These are phyloP conservation scores for Watsonalla binaria DNA, from an alignment of 2,888 invertebrate genomes.

Conservation along the genomic window DNA sequence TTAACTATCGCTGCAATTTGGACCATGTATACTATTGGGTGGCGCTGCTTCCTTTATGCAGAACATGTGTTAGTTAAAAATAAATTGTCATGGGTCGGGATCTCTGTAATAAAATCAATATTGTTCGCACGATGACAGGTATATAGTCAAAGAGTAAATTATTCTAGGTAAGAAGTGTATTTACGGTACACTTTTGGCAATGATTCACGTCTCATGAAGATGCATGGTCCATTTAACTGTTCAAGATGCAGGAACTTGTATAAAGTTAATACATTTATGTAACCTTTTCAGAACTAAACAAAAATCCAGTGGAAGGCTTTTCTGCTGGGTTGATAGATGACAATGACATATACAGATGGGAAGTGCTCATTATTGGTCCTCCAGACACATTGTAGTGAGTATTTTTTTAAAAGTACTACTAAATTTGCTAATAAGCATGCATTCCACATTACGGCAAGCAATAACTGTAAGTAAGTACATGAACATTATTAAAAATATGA, in stretches of 20 bases:
- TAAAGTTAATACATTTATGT: constrained; percentile 4
- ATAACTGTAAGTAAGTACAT: too few relatives aligned
- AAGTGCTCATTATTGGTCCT: constrained; percentile 99
- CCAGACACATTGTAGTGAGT: constrained; percentile 99
- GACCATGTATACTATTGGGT: constrained; percentile 12
- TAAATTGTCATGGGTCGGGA: constrained; percentile 14
- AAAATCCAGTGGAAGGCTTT: constrained; percentile 99
- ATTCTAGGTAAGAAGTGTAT: constrained; percentile 34
- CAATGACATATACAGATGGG: constrained; percentile 99
- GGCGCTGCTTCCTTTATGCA: constrained; percentile 16
- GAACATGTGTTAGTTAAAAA: constrained; percentile 18
- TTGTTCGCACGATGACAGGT: constrained; percentile 53
- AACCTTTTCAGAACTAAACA: constrained; percentile 92
- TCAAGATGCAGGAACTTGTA: not conserved
- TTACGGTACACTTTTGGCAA: constrained; percentile 45
- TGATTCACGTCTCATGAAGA: constrained; percentile 32
- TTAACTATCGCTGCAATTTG: constrained; percentile 49
- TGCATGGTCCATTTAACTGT: constrained; percentile 9
- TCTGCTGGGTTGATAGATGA: constrained; percentile 99
- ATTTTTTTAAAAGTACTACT: constrained; percentile 12
- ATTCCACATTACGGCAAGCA: too few relatives aligned
- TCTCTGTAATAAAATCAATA: constrained; percentile 65
- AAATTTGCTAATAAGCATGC: not conserved
- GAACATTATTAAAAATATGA: too few relatives aligned
- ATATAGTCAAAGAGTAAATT: constrained; percentile 43